Conservation (phyloP, 37 sponge, comb jelly and placozoan genomes). For the Cladorhizidae sp. region DNA sequence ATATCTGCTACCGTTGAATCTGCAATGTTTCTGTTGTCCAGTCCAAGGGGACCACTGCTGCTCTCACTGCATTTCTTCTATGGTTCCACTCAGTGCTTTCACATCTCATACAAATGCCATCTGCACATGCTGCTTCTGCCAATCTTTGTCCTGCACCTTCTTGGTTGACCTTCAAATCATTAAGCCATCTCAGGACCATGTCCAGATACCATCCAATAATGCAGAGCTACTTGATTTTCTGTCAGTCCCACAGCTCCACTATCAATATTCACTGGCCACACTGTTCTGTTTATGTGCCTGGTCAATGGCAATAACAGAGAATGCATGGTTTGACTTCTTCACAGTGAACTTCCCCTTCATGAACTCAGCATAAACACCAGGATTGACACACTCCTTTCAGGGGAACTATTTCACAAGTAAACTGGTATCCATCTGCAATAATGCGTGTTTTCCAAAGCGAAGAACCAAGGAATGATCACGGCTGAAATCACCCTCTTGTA, state of each 20-base stretch:
- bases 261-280: constrained; percentile 22
- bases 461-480: constrained; percentile 17
- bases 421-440: constrained; percentile 32
- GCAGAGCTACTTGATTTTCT: constrained; percentile 21
- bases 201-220: constrained; percentile 49
- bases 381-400: constrained; percentile 19
- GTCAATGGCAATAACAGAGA: constrained; percentile 50
- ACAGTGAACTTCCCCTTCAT: constrained; percentile 3
- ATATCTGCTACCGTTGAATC: no score
- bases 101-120: no score
- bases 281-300: constrained; percentile 44
- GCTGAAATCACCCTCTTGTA: constrained; percentile 14
- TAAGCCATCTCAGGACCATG: constrained; percentile 50
- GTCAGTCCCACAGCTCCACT: constrained; percentile 44
- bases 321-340: constrained; percentile 21
- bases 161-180: constrained; percentile 10
- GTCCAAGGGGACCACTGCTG: no score
- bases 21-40: no score
- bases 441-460: constrained; percentile 32
- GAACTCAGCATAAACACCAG: constrained; percentile 16
- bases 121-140: constrained; percentile 7
- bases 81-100: no score
- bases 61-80: no score
- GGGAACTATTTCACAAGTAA: constrained; percentile 33
- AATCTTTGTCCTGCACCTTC: neutral